A percentile compares a stretch with the other conserved stretches of the same genome.
Evolutionary conservation across 2,888 invertebrate species (phyloP).

Genomic region (Eupithecia subfuscata): DNA sequence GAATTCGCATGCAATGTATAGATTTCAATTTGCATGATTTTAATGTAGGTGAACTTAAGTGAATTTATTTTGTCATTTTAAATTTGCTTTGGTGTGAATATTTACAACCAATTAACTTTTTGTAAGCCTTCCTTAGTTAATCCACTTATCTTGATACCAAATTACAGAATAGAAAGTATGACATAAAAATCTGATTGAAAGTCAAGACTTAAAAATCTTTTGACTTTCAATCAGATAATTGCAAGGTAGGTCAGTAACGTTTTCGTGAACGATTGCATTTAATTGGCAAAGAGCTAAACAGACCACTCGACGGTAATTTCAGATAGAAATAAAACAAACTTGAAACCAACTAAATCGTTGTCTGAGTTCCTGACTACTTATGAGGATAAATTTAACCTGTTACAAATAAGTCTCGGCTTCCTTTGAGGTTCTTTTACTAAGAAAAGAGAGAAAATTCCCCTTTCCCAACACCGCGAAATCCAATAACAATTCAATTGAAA

Average conservation of each 20-base stretch:
- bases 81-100: too few species aligned
- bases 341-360: neutral
- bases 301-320: neutral
- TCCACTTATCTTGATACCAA: neutral
- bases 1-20: neutral
- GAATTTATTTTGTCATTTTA: neutral
- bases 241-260: neutral
- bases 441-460: neutral
- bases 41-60: too few species aligned
- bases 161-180: neutral
- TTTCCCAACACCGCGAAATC: neutral
- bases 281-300: too few species aligned
- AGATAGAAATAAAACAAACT: neutral
- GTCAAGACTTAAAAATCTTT: neutral
- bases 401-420: neutral
- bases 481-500: neutral
- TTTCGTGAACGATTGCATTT: neutral
- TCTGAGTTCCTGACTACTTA: neutral
- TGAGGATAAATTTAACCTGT: neutral
- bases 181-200: neutral
- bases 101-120: too few species aligned
- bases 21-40: neutral
- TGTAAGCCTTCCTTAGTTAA: too few species aligned
- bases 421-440: neutral
- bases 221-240: neutral